Base-by-base conservation (phyloP, 2,797 vertebrate genomes). In the Cercopithecus petaurista region DNA sequence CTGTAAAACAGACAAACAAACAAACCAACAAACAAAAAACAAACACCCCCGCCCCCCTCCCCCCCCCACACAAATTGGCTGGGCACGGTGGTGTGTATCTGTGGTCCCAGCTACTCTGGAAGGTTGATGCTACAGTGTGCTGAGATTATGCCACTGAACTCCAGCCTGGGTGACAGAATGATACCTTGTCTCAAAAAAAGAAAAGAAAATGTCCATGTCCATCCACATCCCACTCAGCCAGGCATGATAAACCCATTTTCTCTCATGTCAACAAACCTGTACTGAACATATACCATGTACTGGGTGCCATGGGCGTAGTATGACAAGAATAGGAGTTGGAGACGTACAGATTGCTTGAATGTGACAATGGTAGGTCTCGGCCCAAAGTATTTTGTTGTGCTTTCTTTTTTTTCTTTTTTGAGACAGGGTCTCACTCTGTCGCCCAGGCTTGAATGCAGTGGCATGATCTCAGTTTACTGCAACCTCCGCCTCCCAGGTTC, bases 31-130 rank as follows among this genome's bases (percentile, higher is more conserved):
- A 52, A 52, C 52, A 52, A 22, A 55, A 22, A 55, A 21, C 19
- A 55, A 55, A 55, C 19, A 55, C 19, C 7, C 21, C 19, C 52
- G 7, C 0, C 52, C 52, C 52, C 48, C 14, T 14, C 0, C 28
- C 5, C 59, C 5, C 14, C 14, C 0, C 28, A 0, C 13, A 4
- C 33, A n/a, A n/a, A 67, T 67, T n/a, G 17, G 3, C 33, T n/a
- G 61, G 15, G 33, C 7, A 19, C 19, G 30, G 33, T 19, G 33
- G 33, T 67, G 33, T n/a, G 61, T 7, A n/a, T 33, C 33, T n/a
- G 61, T 67, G 61, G 61, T 67, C 61, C 61, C 61, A 19, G 33
- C 15, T 19, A 67, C 33, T 67, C 33, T n/a, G 33, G 61, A 67
- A 19, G 7, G 33, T n/a, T n/a, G 33, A 19, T 7, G 15, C 61